Percentiles rank a stretch among this genome's conserved stretches.
These are phyloP conservation scores for Chionis minor DNA, from an alignment of 2,113 vertebrate genomes.

Conservation along the genomic window DNA sequence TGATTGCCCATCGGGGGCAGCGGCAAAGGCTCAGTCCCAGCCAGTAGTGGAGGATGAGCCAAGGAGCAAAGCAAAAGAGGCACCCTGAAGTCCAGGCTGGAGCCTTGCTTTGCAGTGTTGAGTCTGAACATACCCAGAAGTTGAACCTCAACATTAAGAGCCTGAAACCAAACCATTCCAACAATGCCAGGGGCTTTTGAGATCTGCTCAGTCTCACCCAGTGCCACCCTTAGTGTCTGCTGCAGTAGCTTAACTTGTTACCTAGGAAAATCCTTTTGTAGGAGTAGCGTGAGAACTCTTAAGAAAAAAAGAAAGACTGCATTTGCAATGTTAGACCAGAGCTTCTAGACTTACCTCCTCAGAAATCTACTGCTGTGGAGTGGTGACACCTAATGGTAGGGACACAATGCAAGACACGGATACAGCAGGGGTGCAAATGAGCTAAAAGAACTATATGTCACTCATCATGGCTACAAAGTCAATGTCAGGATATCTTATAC, in stretches of 20 bases:
- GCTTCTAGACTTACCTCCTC: background rate
- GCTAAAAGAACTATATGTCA: background rate
- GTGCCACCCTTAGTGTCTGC: background rate
- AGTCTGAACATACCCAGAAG: background rate
- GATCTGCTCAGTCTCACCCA: background rate
- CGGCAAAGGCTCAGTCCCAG: background rate
- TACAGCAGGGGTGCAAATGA: background rate
- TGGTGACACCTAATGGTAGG: conserved; percentile 34
- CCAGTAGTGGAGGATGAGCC: accelerated
- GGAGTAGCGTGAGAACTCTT: background rate
- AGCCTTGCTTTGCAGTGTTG: background rate
- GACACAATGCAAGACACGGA: background rate
- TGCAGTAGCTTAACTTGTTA: background rate
- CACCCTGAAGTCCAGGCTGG: background rate
- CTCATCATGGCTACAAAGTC: background rate
- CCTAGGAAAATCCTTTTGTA: background rate
- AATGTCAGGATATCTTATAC: background rate
- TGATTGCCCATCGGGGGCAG: accelerated
- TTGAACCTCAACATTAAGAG: background rate
- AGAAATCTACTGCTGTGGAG: background rate
- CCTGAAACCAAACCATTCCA: background rate
- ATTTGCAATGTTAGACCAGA: background rate
- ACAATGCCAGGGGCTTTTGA: background rate
- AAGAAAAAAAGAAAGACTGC: background rate
- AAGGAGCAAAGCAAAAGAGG: background rate